Percentiles rank a stretch among this genome's conserved stretches.
Conservation (phyloP, 2,888 invertebrate genomes). For the Rhagium mordax region DNA sequence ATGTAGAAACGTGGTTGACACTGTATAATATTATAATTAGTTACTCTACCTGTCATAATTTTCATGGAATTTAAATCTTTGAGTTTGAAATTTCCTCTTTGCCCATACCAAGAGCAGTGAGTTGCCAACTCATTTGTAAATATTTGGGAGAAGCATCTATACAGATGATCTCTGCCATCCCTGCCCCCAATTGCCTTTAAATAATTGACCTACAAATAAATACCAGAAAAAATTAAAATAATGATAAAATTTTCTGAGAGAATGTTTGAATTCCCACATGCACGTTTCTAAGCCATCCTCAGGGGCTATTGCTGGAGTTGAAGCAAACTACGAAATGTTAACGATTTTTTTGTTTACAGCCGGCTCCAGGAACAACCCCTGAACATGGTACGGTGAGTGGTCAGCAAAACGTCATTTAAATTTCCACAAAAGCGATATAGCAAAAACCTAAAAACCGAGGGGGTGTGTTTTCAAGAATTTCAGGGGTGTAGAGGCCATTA, state of each 20-base stretch:
- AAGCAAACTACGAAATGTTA: no score
- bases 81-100: neutral
- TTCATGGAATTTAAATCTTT: neutral
- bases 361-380: no score
- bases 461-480: no score
- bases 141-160: neutral
- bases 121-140: neutral
- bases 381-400: no score
- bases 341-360: no score
- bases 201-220: neutral
- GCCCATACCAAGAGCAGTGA: neutral
- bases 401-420: no score
- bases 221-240: neutral
- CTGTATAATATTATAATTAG: neutral
- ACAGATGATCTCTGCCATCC: neutral
- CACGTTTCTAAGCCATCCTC: no score
- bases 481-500: no score
- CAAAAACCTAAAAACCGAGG: no score
- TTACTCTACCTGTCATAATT: neutral
- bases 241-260: neutral
- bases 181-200: neutral
- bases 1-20: no score
- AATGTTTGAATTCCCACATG: neutral
- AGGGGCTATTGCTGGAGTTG: no score
- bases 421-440: no score